Evolutionary conservation across 1,140 invertebrate species (phyloP).

Genomic region (Bicyclus anynana): DNA sequence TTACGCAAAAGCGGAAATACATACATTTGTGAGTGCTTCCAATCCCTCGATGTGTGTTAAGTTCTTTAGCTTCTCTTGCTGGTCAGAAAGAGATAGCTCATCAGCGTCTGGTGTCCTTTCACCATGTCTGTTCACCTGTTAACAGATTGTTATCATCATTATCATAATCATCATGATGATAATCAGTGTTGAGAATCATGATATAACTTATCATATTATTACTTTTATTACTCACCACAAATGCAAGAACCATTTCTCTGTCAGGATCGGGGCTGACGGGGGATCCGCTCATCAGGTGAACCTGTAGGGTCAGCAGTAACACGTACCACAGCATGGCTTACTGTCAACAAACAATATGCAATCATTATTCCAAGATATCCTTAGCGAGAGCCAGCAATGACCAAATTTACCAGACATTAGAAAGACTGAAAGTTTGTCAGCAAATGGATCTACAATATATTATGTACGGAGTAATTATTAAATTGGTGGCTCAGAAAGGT

Average conservation of each 20-base stretch:
- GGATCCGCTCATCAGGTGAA: conserved; percentile 11
- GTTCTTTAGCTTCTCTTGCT: conserved; percentile 47
- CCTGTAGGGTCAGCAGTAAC: conserved; percentile 11
- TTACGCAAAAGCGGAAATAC: conserved; percentile 8
- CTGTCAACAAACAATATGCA: conserved; percentile 13
- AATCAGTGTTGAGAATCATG: too few relatives aligned
- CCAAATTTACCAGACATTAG: too few relatives aligned
- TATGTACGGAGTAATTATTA: too few relatives aligned
- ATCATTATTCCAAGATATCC: background rate
- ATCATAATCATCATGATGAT: background rate
- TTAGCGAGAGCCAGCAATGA: too few relatives aligned
- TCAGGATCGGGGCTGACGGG: conserved; percentile 15
- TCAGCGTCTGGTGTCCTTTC: conserved; percentile 58
- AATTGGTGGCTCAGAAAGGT: too few relatives aligned
- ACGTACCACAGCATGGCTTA: conserved; percentile 22
- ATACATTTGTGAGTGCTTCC: conserved; percentile 61
- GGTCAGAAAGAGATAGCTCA: conserved; percentile 53
- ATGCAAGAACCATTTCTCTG: conserved; percentile 31
- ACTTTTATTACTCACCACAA: conserved; percentile 26
- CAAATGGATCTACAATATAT: too few relatives aligned
- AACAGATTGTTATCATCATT: conserved; percentile 5
- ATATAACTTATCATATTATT: too few relatives aligned
- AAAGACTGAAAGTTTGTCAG: too few relatives aligned
- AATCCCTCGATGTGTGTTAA: conserved; percentile 55
- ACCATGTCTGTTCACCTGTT: conserved; percentile 59